These are phyloP conservation scores for Saccostrea cuccullata DNA, from an alignment of 1,140 invertebrate genomes.

Conservation along the genomic window DNA sequence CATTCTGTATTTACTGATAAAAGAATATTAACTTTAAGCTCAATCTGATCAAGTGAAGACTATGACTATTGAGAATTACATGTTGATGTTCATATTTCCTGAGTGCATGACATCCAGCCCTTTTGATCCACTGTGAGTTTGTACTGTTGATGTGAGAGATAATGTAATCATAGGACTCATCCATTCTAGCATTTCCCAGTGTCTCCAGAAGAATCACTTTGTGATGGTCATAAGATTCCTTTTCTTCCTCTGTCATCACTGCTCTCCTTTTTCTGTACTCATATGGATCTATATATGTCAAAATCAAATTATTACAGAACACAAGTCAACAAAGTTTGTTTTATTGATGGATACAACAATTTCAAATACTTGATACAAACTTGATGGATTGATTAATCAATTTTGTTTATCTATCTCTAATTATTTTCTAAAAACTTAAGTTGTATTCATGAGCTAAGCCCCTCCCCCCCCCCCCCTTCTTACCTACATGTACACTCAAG, in stretches of 20 bases:
- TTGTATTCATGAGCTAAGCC: too few relatives aligned
- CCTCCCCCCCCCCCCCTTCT: too few relatives aligned
- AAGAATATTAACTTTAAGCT: too few relatives aligned
- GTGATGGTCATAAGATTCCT: constrained; percentile 32
- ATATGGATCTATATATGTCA: constrained; percentile 45
- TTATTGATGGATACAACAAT: too few relatives aligned
- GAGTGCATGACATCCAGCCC: constrained; percentile 55
- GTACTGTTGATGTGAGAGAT: constrained; percentile 55
- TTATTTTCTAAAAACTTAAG: too few relatives aligned
- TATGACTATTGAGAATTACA: neutral
- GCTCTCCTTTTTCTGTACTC: constrained; percentile 46
- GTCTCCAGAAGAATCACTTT: constrained; percentile 51
- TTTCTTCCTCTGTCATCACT: constrained; percentile 39
- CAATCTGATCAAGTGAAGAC: too few relatives aligned
- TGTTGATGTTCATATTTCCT: constrained; percentile 51
- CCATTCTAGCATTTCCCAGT: constrained; percentile 52
- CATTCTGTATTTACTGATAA: too few relatives aligned
- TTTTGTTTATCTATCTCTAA: too few relatives aligned
- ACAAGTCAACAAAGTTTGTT: too few relatives aligned
- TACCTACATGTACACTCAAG: too few relatives aligned
- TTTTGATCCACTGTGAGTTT: constrained; percentile 56
- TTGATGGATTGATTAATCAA: too few relatives aligned
- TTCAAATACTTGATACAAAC: too few relatives aligned
- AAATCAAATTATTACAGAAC: neutral
- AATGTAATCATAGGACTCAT: constrained; percentile 52